phyloP scores from a whole-genome alignment of 2,888 invertebrate species.

The Drosophila hamatofila region DNA sequence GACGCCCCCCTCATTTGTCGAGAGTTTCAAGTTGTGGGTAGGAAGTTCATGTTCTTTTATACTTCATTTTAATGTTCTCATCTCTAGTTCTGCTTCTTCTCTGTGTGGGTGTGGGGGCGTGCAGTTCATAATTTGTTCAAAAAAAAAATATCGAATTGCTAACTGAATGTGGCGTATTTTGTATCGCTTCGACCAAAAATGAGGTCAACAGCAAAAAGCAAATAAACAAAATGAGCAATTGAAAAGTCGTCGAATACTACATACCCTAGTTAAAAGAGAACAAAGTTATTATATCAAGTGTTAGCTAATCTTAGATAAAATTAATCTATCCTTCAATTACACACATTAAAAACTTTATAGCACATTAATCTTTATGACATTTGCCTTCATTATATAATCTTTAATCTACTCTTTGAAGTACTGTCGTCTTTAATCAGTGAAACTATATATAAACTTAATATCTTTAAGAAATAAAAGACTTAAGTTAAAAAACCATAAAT shows the following conservation, averaged over 20 bases:
- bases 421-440: background rate
- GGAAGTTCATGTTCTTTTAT: constrained; percentile 45
- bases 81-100: constrained; percentile 1
- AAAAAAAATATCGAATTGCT: constrained; percentile 59
- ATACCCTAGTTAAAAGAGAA: background rate
- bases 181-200: constrained; percentile 51
- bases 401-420: background rate
- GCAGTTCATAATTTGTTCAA: constrained; percentile 70
- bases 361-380: background rate
- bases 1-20: constrained; percentile 37
- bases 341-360: background rate
- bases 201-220: constrained; percentile 62
- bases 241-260: background rate
- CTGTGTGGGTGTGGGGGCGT: constrained; percentile 8
- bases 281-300: background rate
- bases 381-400: background rate
- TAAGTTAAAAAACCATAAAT: too few relatives aligned
- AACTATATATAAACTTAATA: background rate
- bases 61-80: constrained; percentile 24
- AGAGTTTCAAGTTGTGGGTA: constrained; percentile 38
- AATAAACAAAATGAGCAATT: constrained; percentile 5
- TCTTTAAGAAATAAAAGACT: background rate
- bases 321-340: background rate
- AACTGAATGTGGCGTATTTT: constrained; percentile 61
- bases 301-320: background rate